These are phyloP conservation scores for Tethya wilhelma DNA, from an alignment of 37 sponge, comb jelly and placozoan genomes.

Conservation along the genomic window DNA sequence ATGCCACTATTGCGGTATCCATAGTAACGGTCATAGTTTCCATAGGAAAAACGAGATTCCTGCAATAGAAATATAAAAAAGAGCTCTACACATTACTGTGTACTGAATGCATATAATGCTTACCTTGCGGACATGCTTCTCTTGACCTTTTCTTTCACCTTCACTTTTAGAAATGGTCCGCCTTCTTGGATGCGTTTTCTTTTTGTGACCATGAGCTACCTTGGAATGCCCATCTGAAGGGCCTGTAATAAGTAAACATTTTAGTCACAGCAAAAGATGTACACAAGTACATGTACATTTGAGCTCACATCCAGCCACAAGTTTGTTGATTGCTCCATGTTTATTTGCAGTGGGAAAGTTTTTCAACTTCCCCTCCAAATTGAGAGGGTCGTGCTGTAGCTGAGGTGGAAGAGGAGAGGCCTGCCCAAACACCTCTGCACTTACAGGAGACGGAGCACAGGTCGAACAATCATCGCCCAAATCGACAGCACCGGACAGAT, in stretches of 20 bases:
- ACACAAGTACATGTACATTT: too few relatives aligned
- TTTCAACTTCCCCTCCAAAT: conserved; percentile 53
- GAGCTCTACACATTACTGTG: too few relatives aligned
- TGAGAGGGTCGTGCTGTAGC: conserved; percentile 72
- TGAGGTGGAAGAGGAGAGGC: conserved; percentile 50
- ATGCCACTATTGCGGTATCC: conserved; percentile 86
- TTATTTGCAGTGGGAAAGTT: conserved; percentile 19
- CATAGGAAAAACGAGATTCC: conserved; percentile 70
- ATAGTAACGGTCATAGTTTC: conserved; percentile 96
- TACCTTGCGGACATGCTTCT: background rate
- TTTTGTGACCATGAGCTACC: too few relatives aligned
- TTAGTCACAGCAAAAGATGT: too few relatives aligned
- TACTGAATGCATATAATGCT: too few relatives aligned
- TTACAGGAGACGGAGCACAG: conserved; percentile 71
- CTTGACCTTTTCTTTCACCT: background rate
- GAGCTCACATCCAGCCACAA: too few relatives aligned
- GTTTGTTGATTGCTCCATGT: too few relatives aligned
- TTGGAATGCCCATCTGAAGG: too few relatives aligned
- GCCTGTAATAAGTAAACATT: too few relatives aligned
- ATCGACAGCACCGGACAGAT: conserved; percentile 58
- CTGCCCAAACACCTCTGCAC: background rate
- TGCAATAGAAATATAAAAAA: too few relatives aligned
- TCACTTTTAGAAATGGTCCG: background rate
- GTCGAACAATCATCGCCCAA: conserved; percentile 60
- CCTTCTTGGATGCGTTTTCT: background rate